Percentiles rank a stretch among this genome's conserved stretches.
phyloP scores from a whole-genome alignment of 2,113 vertebrate genomes.

The Lasiurus borealis region DNA sequence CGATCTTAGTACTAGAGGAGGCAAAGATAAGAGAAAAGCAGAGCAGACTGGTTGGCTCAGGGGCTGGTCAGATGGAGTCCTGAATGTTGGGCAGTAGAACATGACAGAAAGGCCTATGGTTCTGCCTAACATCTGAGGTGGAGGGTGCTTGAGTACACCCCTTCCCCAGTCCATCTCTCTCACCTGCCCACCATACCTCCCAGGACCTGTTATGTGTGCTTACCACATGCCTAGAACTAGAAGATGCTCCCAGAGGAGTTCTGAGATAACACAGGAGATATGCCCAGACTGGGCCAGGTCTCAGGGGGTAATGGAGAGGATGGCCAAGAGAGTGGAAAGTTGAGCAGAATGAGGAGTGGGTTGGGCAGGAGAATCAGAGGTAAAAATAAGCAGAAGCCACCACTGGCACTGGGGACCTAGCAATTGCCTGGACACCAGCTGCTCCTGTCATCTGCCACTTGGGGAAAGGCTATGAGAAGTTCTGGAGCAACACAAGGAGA shows the following conservation, averaged over 20 bases:
- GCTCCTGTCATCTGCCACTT: background rate
- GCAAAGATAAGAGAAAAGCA: background rate
- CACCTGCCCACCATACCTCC: background rate
- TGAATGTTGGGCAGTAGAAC: accelerated
- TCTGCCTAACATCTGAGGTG: background rate
- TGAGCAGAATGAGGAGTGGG: accelerated
- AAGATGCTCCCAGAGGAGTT: background rate
- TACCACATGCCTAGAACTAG: background rate
- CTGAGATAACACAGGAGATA: too few relatives aligned
- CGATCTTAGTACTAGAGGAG: conserved; percentile 90
- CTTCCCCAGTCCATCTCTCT: background rate
- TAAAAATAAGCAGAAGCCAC: background rate
- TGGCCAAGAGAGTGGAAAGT: background rate
- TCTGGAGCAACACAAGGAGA: background rate
- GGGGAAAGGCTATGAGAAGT: background rate
- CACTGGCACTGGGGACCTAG: background rate
- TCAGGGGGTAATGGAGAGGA: background rate
- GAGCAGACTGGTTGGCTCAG: background rate
- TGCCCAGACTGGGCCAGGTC: too few relatives aligned
- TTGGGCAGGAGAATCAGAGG: too few relatives aligned
- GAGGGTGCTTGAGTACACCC: background rate
- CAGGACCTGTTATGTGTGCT: background rate
- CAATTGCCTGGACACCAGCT: background rate
- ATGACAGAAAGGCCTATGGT: accelerated
- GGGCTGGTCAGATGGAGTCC: background rate